Conservation (phyloP, 2,113 vertebrate genomes). For the Triplophysa siluroides region DNA sequence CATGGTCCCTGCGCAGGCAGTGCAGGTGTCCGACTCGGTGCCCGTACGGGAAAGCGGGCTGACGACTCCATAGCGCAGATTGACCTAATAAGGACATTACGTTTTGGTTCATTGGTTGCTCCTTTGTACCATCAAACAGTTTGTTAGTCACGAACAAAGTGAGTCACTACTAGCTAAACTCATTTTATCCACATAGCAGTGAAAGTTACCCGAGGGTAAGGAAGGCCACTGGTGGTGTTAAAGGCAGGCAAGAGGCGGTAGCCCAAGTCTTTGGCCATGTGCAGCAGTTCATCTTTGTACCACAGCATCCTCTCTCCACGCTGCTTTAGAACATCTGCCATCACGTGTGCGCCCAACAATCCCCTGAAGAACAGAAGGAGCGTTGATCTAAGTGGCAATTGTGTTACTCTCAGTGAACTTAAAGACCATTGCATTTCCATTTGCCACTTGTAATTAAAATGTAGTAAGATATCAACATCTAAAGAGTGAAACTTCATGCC, state of each 20-base stretch:
- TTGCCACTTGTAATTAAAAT: too few relatives aligned
- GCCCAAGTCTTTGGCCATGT: conserved; percentile 95
- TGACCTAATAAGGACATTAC: conserved; percentile 76
- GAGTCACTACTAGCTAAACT: neutral
- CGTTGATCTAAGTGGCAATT: too few relatives aligned
- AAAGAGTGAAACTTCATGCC: neutral
- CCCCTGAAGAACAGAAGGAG: conserved; percentile 73
- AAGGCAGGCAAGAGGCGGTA: conserved; percentile 93
- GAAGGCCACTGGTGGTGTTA: conserved; percentile 97
- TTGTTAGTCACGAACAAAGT: too few relatives aligned
- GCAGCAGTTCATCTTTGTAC: conserved; percentile 93
- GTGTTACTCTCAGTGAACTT: neutral
- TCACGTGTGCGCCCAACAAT: conserved; percentile 91
- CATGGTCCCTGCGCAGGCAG: conserved; percentile 95
- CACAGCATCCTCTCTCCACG: conserved; percentile 90
- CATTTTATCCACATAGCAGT: neutral
- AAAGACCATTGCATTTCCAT: too few relatives aligned
- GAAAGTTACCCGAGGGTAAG: conserved; percentile 90
- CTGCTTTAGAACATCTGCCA: conserved; percentile 95
- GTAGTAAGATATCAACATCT: neutral
- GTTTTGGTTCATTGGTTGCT: too few relatives aligned
- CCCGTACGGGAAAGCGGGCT: conserved; percentile 92
- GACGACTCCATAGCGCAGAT: conserved; percentile 89
- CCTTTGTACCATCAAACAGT: too few relatives aligned
- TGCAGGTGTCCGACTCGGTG: conserved; percentile 97